Conservation (phyloP, 2,797 vertebrate species). For the Semaprochilodus insignis region DNA sequence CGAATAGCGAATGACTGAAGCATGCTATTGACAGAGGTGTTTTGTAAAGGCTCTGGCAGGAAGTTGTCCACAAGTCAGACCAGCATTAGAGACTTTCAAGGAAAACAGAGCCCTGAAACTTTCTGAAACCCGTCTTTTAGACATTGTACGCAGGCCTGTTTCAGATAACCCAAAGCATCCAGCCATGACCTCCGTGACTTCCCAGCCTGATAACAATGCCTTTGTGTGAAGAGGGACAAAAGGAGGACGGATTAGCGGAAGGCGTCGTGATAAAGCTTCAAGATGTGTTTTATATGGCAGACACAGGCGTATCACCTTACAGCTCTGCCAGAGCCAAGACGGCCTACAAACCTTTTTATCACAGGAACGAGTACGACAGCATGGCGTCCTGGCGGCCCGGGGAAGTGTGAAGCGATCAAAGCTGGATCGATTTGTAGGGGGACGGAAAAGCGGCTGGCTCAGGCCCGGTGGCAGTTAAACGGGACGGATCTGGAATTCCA, state of each 20-base stretch:
- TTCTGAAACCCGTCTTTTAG: background rate
- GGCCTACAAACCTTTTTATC: conserved; percentile 38
- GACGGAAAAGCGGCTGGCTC: conserved; percentile 20
- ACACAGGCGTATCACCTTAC: conserved; percentile 41
- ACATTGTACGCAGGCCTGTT: background rate
- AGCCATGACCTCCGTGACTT: conserved; percentile 5
- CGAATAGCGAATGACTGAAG: too few species aligned
- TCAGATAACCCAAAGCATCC: background rate
- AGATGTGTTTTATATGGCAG: conserved; percentile 39
- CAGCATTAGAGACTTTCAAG: background rate
- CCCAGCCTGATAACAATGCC: conserved; percentile 1
- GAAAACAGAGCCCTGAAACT: background rate
- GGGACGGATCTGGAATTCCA: conserved; percentile 35
- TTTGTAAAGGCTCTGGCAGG: background rate
- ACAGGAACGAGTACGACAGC: conserved; percentile 20
- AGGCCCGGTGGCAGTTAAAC: conserved; percentile 18
- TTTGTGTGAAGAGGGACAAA: background rate
- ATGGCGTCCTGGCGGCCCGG: background rate
- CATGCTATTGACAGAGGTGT: background rate
- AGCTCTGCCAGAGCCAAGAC: conserved; percentile 9
- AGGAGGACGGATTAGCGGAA: conserved; percentile 1
- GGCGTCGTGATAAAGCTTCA: conserved; percentile 20
- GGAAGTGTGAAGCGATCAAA: conserved; percentile 20
- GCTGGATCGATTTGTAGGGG: background rate
- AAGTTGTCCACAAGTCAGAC: background rate